Base-by-base conservation (phyloP, 2,888 invertebrate genomes). In the Aphrophora alni region DNA sequence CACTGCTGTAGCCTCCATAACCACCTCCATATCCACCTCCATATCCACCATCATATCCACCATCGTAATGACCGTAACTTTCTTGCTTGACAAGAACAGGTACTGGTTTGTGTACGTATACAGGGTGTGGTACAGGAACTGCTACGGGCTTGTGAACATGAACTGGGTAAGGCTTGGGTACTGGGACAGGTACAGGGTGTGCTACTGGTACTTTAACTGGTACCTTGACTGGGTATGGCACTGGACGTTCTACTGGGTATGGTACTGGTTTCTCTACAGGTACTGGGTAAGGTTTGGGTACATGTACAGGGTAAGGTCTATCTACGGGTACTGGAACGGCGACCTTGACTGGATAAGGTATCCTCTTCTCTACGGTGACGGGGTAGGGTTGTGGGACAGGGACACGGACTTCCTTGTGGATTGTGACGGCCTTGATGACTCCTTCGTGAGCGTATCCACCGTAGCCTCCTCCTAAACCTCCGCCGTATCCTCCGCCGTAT, bases 71-170 rank as follows among this genome's bases (percentile, higher is more conserved):
- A 44, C 80, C 87, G 59, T 88, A 87, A 25, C 87, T 86, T 74
- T 87, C 87, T 75, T 87, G 86, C 74, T 88, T 87, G 3, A 86
- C 82, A 80, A 85, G 83, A 59, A 88, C 86, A 12, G 88, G 88
- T 4, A 91, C 89, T 77, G 91, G 91, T 84, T 91, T 90, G 82
- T 91, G 91, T 0, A 93, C 90, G 78, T 90, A 87, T 14, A 93
- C 91, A 0, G 92, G 92, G 0, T 91, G 83, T n/a, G 84, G 84
- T 1, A 92, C 91, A n/a, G 89, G 88, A 51, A 92, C 92, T 25
- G 92, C 91, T 59, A 88, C 88, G 33, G 88, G 89, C 82, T 88
- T 87, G 24, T 87, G 87, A 38, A 88, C 87, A 24, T 88, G 87
- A 59, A 88, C 87, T 17, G 87, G 85, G 83, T 88, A 89, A 81